Percentiles rank a stretch among this genome's conserved stretches.
phyloP scores from a whole-genome alignment of 2,113 vertebrate species.

The Arvicanthis niloticus region DNA sequence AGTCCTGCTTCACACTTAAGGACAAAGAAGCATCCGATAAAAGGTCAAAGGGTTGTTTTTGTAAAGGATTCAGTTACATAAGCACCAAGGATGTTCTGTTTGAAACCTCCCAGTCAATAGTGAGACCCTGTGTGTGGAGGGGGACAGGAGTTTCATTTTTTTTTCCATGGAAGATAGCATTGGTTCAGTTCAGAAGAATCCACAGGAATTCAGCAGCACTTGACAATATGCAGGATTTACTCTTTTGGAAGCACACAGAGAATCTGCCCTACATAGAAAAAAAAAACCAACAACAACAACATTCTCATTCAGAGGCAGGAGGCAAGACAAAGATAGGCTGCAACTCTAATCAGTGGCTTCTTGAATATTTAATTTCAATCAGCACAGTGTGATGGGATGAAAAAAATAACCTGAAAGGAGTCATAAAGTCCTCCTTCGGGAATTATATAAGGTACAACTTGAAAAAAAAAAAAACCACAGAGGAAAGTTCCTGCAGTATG shows the following conservation, averaged over 20 bases:
- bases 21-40: neutral
- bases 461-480: neutral
- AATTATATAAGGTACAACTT: neutral
- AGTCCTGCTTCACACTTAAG: neutral
- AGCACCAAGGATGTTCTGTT: neutral
- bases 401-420: neutral
- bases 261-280: neutral
- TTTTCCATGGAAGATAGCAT: neutral
- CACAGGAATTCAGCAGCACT: neutral
- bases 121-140: neutral
- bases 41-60: conserved; percentile 17
- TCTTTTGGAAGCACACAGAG: neutral
- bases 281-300: neutral
- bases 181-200: neutral
- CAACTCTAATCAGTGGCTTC: neutral
- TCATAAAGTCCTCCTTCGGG: neutral
- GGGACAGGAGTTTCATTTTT: neutral
- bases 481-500: neutral
- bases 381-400: neutral
- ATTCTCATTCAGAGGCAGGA: neutral
- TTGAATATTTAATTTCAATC: neutral
- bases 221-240: neutral
- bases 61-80: neutral
- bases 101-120: neutral
- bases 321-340: neutral